phyloP scores from a whole-genome alignment of 2,113 vertebrate genomes.

The human region DNA sequence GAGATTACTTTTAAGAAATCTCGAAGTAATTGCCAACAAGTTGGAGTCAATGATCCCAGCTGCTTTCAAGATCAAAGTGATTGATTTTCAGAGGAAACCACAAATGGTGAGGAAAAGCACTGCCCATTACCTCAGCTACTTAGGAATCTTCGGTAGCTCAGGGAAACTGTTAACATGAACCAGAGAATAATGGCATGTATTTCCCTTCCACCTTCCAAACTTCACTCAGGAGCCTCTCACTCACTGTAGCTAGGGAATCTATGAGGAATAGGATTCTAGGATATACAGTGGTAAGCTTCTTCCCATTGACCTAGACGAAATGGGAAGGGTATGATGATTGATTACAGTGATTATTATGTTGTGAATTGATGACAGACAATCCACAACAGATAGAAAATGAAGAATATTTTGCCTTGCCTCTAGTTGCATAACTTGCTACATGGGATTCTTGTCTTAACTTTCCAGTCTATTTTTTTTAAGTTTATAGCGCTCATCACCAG shows the following conservation, averaged over 20 bases:
- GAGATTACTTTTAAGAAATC: background rate
- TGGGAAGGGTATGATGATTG: background rate
- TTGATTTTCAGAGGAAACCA: constrained; percentile 1
- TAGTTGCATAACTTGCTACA: background rate
- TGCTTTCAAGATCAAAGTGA: background rate
- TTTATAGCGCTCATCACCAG: background rate
- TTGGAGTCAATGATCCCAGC: background rate
- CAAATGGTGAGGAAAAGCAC: background rate
- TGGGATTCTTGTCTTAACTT: background rate
- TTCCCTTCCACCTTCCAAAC: background rate
- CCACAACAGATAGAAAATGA: background rate
- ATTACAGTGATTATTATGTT: background rate
- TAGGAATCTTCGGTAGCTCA: background rate
- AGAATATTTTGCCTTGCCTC: background rate
- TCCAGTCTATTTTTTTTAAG: background rate
- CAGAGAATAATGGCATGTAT: background rate
- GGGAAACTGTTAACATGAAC: background rate
- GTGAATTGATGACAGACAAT: background rate
- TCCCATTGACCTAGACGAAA: background rate
- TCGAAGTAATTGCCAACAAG: background rate
- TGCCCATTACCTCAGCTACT: background rate
- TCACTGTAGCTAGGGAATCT: background rate
- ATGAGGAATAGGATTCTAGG: background rate
- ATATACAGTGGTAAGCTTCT: background rate
- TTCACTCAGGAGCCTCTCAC: background rate